Evolutionary conservation across 2,797 vertebrate species (phyloP), one percentile per base, ranked within the genome.

Genomic region (Pseudotriccus pelzelni): DNA sequence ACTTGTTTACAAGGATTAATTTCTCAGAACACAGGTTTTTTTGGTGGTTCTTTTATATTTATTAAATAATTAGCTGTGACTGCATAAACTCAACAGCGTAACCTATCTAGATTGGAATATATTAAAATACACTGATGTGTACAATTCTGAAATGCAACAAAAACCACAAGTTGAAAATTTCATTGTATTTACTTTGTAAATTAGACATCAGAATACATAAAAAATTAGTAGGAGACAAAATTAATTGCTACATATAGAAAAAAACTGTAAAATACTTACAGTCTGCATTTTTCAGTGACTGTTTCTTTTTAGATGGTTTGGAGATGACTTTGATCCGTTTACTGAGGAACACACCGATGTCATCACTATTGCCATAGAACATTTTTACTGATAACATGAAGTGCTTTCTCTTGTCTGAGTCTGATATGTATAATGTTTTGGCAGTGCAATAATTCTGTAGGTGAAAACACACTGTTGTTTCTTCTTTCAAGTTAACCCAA

Each of bases 341-440:
- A 98, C 99, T 99, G 97, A 99, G 99, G 98, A 99, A 99, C 95
- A 99, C 99, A 22, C 99, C 99, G 30, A 99, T 99, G 98, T 99
- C 99, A 10, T 99, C 98, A 43, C 99, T 99, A 98, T 99, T 99
- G 93, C 99, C 99, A 88, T 99, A 99, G 97, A 99, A 99, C 99
- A 99, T 99, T 98, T 99, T 99, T 87, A 99, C 99, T 0, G 99
- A 99, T 97, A 99, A 98, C 99, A 99, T 99, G 99, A 99, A 99
- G 98, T 99, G 99, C 98, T 99, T 99, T 98, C 99, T 98, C 98
- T 99, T 99, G 98, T 99, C 99, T 22, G 99, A 99, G 98, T 99
- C 99, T 60, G 99, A 99, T 99, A 99, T 99, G 98, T 99, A 99
- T 98, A 99, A 98, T 73, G 99, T 99, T 99, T 99, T 99, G 98